Percentiles rank a stretch among this genome's conserved stretches.
Evolutionary conservation across 2,797 vertebrate genomes (phyloP).

Genomic region (Muraenolepis orangiensis): DNA sequence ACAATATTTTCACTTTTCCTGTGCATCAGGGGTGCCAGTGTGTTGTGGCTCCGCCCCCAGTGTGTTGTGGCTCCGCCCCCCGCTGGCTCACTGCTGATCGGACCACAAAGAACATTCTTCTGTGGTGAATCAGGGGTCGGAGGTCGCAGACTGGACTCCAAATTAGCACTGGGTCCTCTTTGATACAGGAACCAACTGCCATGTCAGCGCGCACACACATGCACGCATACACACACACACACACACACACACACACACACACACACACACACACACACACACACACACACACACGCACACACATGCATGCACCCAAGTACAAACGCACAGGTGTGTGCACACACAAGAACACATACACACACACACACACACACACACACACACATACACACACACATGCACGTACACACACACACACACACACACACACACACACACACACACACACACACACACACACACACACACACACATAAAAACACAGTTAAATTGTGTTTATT

Average conservation of each 20-base stretch:
- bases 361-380: background rate
- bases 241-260: constrained; percentile 10
- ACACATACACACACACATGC: too few species aligned
- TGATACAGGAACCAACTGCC: constrained; percentile 58
- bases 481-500: background rate
- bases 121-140: constrained; percentile 68
- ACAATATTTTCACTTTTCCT: background rate
- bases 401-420: too few species aligned
- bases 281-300: background rate
- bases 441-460: too few species aligned
- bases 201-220: constrained; percentile 46
- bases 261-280: background rate
- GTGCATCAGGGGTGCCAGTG: background rate
- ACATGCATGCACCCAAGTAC: background rate
- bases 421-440: too few species aligned
- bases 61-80: constrained; percentile 22
- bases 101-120: constrained; percentile 71
- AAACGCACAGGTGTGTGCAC: background rate
- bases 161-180: constrained; percentile 59
- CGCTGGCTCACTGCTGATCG: constrained; percentile 32
- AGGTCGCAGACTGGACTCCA: constrained; percentile 64
- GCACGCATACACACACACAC: constrained; percentile 8
- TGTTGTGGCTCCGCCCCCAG: constrained; percentile 22
- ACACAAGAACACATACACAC: too few species aligned
- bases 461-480: background rate